These are phyloP conservation scores for Dolichallabes microphthalmus DNA, from an alignment of 2,113 vertebrate genomes.

Conservation along the genomic window DNA sequence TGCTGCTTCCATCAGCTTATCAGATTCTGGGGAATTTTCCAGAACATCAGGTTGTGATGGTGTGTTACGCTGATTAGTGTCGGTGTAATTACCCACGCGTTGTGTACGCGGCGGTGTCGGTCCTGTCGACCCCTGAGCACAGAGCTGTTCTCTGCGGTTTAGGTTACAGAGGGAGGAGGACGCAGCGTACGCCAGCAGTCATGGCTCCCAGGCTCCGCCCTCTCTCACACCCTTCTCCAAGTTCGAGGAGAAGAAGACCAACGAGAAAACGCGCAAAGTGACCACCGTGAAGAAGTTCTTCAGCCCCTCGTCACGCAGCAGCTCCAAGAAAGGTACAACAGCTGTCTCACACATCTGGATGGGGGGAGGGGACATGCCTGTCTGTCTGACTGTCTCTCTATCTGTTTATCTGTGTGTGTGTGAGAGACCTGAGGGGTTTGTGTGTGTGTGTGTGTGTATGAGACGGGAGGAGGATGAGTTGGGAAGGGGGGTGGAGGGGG, in stretches of 20 bases:
- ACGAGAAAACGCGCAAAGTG: conserved; percentile 93
- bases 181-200: conserved; percentile 90
- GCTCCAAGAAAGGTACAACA: conserved; percentile 86
- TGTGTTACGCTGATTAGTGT: neutral
- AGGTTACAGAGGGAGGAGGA: conserved; percentile 96
- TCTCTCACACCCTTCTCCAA: conserved; percentile 89
- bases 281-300: conserved; percentile 99
- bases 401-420: neutral
- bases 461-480: no score
- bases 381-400: neutral
- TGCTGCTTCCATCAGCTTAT: neutral
- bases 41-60: neutral
- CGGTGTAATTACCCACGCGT: neutral
- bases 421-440: no score
- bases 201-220: conserved; percentile 77
- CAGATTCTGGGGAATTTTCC: neutral
- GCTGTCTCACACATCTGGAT: neutral
- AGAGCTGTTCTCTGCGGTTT: neutral
- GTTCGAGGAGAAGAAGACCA: conserved; percentile 98
- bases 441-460: no score
- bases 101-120: neutral
- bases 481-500: no score
- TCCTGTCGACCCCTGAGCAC: neutral
- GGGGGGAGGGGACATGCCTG: neutral
- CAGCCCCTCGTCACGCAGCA: conserved; percentile 86